Conservation (phyloP, 2,113 vertebrate species). For the Rattus rattus region DNA sequence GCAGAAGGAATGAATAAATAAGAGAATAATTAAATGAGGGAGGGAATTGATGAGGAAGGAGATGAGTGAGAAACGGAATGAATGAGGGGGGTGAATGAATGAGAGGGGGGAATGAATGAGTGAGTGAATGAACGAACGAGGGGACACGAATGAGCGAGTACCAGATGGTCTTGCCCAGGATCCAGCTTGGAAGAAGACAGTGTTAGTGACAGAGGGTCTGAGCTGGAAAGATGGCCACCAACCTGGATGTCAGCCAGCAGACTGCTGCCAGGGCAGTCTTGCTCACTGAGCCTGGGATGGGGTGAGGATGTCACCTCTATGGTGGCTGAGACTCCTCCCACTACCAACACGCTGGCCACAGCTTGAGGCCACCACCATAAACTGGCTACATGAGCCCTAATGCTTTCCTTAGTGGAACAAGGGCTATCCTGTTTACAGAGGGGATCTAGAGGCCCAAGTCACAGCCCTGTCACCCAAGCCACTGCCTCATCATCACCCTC, state of each 20-base stretch:
- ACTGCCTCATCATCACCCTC: too few relatives aligned
- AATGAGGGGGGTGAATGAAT: too few relatives aligned
- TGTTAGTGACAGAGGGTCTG: not conserved
- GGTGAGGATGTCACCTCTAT: not conserved
- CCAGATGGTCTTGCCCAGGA: not conserved
- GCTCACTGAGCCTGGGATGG: not conserved
- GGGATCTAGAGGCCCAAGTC: not conserved
- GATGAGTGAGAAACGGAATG: not conserved
- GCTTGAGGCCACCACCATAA: not conserved
- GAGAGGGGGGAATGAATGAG: not conserved
- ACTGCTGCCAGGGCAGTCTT: not conserved
- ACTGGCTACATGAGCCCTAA: not conserved
- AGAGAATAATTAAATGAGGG: not conserved
- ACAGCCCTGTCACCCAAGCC: not conserved
- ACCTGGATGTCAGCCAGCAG: not conserved
- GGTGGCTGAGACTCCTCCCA: not conserved
- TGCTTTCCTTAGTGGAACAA: fast-evolving
- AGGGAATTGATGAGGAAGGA: not conserved
- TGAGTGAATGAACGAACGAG: not conserved
- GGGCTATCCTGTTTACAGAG: not conserved
- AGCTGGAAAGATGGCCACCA: not conserved
- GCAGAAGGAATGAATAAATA: not conserved
- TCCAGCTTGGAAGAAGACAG: not conserved
- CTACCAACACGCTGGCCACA: not conserved
- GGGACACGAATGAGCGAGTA: not conserved